phyloP scores from a whole-genome alignment of 2,113 vertebrate species.

The Tetraodon nigroviridis region DNA sequence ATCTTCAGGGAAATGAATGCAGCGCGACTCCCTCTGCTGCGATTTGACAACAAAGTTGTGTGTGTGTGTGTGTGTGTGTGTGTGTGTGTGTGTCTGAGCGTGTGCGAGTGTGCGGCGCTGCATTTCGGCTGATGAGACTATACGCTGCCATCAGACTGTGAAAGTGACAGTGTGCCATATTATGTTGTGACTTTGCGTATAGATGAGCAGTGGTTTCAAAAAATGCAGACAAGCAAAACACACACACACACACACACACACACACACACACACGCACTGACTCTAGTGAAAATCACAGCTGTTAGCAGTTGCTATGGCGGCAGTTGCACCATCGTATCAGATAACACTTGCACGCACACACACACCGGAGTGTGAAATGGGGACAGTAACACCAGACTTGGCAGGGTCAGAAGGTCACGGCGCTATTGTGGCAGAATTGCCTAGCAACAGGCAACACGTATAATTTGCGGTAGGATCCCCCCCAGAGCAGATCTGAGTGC shows the following conservation, averaged over 20 bases:
- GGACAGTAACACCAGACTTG: constrained; percentile 54
- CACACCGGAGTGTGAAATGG: constrained; percentile 27
- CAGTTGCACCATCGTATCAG: constrained; percentile 54
- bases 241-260: background rate
- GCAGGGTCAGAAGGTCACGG: constrained; percentile 66
- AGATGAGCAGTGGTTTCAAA: constrained; percentile 37
- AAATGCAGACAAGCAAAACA: background rate
- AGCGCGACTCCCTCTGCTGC: constrained; percentile 31
- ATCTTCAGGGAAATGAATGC: constrained; percentile 57
- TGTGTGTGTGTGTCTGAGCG: constrained; percentile 5
- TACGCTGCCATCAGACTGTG: constrained; percentile 40
- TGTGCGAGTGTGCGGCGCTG: background rate
- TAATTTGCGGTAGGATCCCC: constrained; percentile 11
- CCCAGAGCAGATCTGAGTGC: constrained; percentile 25
- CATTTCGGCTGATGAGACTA: constrained; percentile 49
- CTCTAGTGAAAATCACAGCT: constrained; percentile 59
- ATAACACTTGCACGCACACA: constrained; percentile 40
- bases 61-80: constrained; percentile 6
- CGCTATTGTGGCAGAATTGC: constrained; percentile 62
- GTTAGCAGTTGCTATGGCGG: constrained; percentile 61
- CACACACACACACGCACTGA: background rate
- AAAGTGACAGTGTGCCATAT: constrained; percentile 51
- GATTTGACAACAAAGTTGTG: constrained; percentile 47
- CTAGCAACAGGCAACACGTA: constrained; percentile 49
- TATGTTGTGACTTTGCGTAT: constrained; percentile 42